These are phyloP conservation scores for Lycocorax pyrrhopterus DNA, from an alignment of 2,113 vertebrate genomes.

Conservation along the genomic window DNA sequence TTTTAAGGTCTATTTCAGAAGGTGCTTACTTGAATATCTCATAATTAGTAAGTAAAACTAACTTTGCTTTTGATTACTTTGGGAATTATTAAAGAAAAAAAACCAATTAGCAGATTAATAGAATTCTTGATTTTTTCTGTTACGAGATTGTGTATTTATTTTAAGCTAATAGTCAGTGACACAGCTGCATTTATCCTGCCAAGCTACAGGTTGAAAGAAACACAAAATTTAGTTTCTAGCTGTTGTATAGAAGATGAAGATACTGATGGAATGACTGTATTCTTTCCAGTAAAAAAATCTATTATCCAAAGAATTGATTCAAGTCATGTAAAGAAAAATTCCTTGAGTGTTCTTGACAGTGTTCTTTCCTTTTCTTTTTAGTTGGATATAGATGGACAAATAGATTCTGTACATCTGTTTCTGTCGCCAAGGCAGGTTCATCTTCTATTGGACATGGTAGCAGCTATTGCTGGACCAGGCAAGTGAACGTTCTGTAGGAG, in stretches of 20 bases:
- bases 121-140: not conserved
- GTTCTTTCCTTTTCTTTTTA: slow-evolving; percentile 48
- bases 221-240: not conserved
- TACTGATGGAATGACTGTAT: not conserved
- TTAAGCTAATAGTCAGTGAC: not conserved
- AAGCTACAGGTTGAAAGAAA: not conserved
- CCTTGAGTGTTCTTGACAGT: not conserved
- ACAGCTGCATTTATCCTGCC: not conserved
- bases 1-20: not conserved
- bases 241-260: not conserved
- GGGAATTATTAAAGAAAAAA: not conserved
- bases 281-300: not conserved
- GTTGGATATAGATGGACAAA: slow-evolving; percentile 92
- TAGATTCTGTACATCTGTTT: slow-evolving; percentile 87
- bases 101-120: not conserved
- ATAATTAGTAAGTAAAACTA: not conserved
- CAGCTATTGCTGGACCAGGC: slow-evolving; percentile 89
- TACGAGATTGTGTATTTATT: not conserved
- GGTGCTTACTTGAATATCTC: not conserved
- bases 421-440: slow-evolving; percentile 94
- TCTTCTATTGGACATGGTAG: slow-evolving; percentile 89
- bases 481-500: slow-evolving; percentile 41
- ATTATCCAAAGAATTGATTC: not conserved
- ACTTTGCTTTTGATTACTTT: not conserved
- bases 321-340: not conserved